These are phyloP conservation scores for Callopanchax toddi DNA, from an alignment of 2,113 vertebrate species.

Conservation along the genomic window DNA sequence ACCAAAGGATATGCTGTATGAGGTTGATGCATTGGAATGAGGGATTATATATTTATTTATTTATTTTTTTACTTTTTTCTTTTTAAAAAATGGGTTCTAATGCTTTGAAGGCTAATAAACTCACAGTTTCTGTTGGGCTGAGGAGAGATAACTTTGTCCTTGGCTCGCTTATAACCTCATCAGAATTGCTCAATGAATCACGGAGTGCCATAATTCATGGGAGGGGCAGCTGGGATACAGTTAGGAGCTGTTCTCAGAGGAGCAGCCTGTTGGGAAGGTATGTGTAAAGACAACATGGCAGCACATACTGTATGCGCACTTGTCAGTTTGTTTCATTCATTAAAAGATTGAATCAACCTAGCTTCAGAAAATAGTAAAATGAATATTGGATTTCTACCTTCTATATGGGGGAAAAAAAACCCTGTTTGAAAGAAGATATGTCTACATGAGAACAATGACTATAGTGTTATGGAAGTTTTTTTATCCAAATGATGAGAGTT, in stretches of 20 bases:
- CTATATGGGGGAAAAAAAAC: too few species aligned
- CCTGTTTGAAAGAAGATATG: too few species aligned
- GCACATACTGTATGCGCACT: not conserved
- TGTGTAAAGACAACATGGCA: slow-evolving; percentile 4
- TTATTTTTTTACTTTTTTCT: slow-evolving; percentile 14
- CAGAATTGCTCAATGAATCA: slow-evolving; percentile 76
- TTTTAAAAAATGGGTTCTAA: slow-evolving; percentile 21
- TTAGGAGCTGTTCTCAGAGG: slow-evolving; percentile 61
- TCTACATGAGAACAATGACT: too few species aligned
- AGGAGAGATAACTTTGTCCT: slow-evolving; percentile 76
- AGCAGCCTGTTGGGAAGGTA: slow-evolving; percentile 36
- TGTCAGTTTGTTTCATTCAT: slow-evolving; percentile 20
- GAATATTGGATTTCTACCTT: too few species aligned
- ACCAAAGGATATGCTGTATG: slow-evolving; percentile 32
- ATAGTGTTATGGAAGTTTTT: too few species aligned
- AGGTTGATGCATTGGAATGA: slow-evolving; percentile 37
- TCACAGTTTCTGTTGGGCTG: slow-evolving; percentile 66
- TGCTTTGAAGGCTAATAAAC: slow-evolving; percentile 72
- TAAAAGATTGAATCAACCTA: not conserved
- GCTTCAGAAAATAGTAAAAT: too few species aligned
- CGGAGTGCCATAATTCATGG: slow-evolving; percentile 64
- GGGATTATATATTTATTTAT: slow-evolving; percentile 42
- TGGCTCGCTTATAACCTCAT: slow-evolving; percentile 77
- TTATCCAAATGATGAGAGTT: too few species aligned
- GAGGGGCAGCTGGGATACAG: slow-evolving; percentile 67